phyloP scores from a whole-genome alignment of 2,888 invertebrate species.

The Polyommatus icarus region DNA sequence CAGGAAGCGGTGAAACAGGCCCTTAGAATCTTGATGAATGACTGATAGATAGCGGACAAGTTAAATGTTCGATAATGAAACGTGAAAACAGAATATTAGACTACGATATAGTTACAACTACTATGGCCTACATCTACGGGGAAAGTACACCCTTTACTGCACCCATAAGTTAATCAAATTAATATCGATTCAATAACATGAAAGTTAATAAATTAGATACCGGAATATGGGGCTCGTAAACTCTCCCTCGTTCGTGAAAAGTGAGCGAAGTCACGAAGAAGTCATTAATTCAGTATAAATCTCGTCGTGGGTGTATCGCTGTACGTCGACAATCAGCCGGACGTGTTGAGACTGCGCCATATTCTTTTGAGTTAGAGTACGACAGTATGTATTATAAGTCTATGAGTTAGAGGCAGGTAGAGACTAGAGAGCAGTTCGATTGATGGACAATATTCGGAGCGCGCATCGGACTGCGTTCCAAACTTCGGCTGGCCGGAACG shows the following conservation, averaged over 20 bases:
- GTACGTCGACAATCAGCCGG: slow-evolving; percentile 52
- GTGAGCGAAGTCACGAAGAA: slow-evolving; percentile 70
- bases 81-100: no score
- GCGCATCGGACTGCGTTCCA: background rate
- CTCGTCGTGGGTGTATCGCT: slow-evolving; percentile 46
- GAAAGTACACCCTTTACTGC: background rate
- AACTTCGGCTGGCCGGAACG: no score
- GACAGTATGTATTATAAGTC: no score
- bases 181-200: slow-evolving; percentile 35
- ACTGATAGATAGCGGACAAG: no score
- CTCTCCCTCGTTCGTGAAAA: slow-evolving; percentile 66
- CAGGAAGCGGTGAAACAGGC: no score
- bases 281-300: slow-evolving; percentile 62
- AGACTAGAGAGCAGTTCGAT: background rate
- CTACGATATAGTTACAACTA: background rate
- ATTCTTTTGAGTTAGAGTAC: slow-evolving; percentile 29
- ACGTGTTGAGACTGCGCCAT: slow-evolving; percentile 55
- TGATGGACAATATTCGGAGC: background rate
- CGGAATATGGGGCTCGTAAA: slow-evolving; percentile 58
- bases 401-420: background rate
- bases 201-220: slow-evolving; percentile 53
- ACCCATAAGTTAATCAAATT: slow-evolving; percentile 2
- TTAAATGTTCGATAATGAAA: no score
- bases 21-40: no score
- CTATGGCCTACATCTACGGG: background rate